These are phyloP conservation scores for Lynx canadensis DNA, from an alignment of 2,113 vertebrate genomes.

Conservation along the genomic window DNA sequence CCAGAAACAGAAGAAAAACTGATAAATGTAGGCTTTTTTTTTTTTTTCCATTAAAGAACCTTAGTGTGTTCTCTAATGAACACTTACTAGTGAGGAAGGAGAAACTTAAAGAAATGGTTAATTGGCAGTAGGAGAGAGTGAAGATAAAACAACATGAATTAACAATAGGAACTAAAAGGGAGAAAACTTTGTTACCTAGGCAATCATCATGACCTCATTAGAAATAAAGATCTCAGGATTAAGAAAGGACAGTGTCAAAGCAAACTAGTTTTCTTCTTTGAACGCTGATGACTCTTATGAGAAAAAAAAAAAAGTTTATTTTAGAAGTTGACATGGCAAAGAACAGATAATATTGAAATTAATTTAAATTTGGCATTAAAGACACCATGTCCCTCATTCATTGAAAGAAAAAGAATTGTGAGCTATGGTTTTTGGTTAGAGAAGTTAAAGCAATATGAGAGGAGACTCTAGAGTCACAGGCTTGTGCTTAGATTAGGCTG, in stretches of 20 bases:
- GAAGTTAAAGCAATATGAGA: neutral
- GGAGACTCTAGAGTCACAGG: neutral
- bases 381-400: neutral
- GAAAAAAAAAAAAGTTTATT: neutral
- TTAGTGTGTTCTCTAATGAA: neutral
- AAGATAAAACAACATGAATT: neutral
- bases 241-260: neutral
- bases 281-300: neutral
- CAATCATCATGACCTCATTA: neutral
- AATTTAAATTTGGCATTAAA: constrained; percentile 20
- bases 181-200: neutral
- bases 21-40: neutral
- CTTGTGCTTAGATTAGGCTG: neutral
- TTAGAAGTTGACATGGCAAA: constrained; percentile 10
- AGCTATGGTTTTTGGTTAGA: neutral
- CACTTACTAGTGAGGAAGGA: neutral
- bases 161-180: neutral
- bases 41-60: neutral
- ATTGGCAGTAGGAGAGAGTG: neutral
- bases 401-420: neutral
- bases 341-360: neutral
- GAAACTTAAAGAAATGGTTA: neutral
- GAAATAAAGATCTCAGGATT: neutral
- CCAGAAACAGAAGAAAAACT: constrained; percentile 5
- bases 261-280: neutral